Base-by-base conservation (phyloP, 2,888 invertebrate species). In the Ryuthela nishihirai region DNA sequence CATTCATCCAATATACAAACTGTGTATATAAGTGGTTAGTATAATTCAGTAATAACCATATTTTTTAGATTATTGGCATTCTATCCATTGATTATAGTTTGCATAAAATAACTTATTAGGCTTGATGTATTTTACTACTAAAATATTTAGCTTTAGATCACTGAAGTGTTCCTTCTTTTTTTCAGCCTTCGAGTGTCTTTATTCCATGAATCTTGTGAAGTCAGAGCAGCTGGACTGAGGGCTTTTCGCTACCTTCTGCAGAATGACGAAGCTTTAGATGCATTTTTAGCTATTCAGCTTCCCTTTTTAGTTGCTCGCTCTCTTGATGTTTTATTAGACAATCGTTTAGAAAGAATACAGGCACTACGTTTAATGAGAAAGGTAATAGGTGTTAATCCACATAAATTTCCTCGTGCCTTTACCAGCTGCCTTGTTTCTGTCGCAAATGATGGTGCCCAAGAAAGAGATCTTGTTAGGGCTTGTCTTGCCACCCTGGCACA, bases 401-500 rank as follows among this genome's bases (percentile, higher is more conserved):
- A 79, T 50, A 76, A 79, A 66, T 84, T 94, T 62, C 88, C 89
- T 68, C 79, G 82, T 7, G 83, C 85, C 2, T 75, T 95, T 64
- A 82, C 88, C 41, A 81, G 88, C 59, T 88, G 89, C 64, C 76
- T 95, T 54, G 83, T 91, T 24, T 85, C 93, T 7, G 81, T 93
- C 46, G 87, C 85, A 12, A 87, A 87, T 69, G 85, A 88, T 75
- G 81, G 85, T 67, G 75, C 84, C 5, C 85, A 85, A 65, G 87
- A 88, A 65, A 84, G 85, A 61, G 94, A 95, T 73, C 80, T 93
- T 72, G 81, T 91, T 39, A 80, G 90, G 62, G 86, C 88, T 10
- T 90, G 89, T 69, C 79, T 94, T 53, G 93, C 92, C 24, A 85
- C 89, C 6, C 77, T 95, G 10, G 88, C 90, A 67, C 94, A 95